phyloP scores from a whole-genome alignment of 64 coral and sea anemone species.

The Platygyra sinensis region DNA sequence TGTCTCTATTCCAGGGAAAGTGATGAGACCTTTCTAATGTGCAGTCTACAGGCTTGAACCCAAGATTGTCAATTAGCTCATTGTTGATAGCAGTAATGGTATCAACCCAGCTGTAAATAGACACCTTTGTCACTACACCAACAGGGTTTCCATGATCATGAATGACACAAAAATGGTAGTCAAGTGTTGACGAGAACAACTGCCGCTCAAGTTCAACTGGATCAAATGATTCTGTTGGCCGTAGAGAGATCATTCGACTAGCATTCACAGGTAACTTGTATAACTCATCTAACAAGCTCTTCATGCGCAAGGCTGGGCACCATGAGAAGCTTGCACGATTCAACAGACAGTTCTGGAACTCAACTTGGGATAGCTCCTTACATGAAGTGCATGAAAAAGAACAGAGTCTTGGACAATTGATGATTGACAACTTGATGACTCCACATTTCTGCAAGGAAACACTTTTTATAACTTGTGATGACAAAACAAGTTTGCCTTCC shows the following conservation, averaged over 20 bases:
- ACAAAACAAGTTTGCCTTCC: slow-evolving; percentile 10
- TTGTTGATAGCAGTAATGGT: slow-evolving; percentile 39
- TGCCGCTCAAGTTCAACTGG: slow-evolving; percentile 38
- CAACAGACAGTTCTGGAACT: slow-evolving; percentile 35
- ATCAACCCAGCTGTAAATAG: slow-evolving; percentile 56
- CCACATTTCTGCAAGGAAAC: slow-evolving; percentile 53
- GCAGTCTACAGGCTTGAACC: background rate
- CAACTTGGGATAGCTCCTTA: slow-evolving; percentile 18
- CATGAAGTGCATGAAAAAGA: slow-evolving; percentile 42
- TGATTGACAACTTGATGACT: slow-evolving; percentile 21
- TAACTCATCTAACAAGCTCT: slow-evolving; percentile 39
- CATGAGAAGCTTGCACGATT: slow-evolving; percentile 33
- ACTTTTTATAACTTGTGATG: slow-evolving; percentile 38
- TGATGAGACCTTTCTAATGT: background rate
- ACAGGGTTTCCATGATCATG: slow-evolving; percentile 33
- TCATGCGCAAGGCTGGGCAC: slow-evolving; percentile 43
- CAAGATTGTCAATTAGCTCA: slow-evolving; percentile 32
- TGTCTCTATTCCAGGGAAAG: slow-evolving; percentile 51
- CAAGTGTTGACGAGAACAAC: slow-evolving; percentile 11
- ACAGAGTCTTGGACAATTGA: slow-evolving; percentile 36
- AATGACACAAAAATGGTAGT: slow-evolving; percentile 51
- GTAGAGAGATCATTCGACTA: slow-evolving; percentile 45
- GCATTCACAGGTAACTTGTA: slow-evolving; percentile 35
- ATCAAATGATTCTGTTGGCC: slow-evolving; percentile 46
- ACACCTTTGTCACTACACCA: background rate